Percentiles rank a stretch among this genome's conserved stretches.
Evolutionary conservation across 2,113 vertebrate genomes (phyloP).

Genomic region (Butorides virescens): DNA sequence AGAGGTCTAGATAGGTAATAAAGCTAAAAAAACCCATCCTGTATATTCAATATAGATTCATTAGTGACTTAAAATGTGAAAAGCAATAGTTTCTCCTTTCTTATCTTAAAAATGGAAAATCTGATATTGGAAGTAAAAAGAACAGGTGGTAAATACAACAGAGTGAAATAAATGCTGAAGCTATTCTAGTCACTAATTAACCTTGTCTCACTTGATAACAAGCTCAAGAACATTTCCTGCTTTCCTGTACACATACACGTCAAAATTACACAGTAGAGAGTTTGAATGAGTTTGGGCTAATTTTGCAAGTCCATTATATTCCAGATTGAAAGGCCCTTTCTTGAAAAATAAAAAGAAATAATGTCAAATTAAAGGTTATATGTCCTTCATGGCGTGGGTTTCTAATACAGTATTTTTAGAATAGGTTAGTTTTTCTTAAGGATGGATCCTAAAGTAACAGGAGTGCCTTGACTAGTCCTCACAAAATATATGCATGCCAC

Average conservation of each 20-base stretch:
- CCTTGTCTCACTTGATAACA: conserved; percentile 37
- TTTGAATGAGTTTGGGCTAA: neutral
- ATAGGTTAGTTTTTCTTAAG: neutral
- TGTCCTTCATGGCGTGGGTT: neutral
- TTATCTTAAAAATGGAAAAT: neutral
- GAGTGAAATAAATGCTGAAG: conserved; percentile 20
- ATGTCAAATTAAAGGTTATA: neutral
- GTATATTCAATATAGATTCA: neutral
- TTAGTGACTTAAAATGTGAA: neutral
- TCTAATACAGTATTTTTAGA: neutral
- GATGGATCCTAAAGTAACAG: neutral
- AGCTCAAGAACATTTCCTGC: conserved; percentile 43
- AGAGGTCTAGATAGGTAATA: neutral
- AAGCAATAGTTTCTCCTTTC: neutral
- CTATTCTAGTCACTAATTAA: conserved; percentile 52
- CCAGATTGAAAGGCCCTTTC: neutral
- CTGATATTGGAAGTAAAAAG: neutral
- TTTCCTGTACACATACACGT: neutral
- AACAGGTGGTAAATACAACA: neutral
- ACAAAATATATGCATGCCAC: neutral
- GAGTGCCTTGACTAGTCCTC: neutral
- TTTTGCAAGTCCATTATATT: conserved; percentile 30
- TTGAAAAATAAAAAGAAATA: conserved; percentile 6
- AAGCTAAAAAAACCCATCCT: neutral
- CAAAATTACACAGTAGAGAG: conserved; percentile 15